Conservation (phyloP, 2,113 vertebrate species). For the Xerus inauris region DNA sequence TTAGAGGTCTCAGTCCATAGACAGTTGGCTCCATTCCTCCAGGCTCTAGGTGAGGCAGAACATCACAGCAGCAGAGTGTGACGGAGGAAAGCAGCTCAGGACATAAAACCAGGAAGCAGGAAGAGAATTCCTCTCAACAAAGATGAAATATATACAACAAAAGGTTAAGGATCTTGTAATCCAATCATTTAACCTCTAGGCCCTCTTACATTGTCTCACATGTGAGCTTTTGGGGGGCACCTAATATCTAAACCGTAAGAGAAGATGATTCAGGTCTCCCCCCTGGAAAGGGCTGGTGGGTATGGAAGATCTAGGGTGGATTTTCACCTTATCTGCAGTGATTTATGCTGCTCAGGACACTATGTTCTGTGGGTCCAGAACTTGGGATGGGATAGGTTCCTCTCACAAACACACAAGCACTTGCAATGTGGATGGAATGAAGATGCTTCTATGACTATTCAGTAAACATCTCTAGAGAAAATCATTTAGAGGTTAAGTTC, state of each 20-base stretch:
- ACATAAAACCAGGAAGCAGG: no score
- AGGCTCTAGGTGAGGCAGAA: no score
- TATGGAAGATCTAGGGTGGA: not conserved
- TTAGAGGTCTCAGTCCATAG: no score
- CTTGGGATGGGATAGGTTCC: not conserved
- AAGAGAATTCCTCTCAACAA: no score
- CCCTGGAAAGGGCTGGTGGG: not conserved
- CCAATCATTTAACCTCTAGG: no score
- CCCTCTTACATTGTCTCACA: no score
- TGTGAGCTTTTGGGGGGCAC: no score
- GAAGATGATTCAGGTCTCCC: not conserved
- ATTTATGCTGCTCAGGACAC: not conserved
- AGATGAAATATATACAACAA: no score
- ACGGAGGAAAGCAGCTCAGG: no score
- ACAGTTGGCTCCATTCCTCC: no score
- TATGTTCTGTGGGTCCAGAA: not conserved
- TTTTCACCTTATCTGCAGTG: not conserved
- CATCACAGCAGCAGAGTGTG: no score
- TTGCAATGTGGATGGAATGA: not conserved
- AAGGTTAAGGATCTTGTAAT: no score
- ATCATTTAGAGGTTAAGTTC: not conserved
- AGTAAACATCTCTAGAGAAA: not conserved
- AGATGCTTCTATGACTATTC: not conserved
- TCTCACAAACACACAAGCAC: not conserved
- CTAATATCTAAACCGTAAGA: not conserved